A percentile compares a stretch with the other conserved stretches of the same genome.
Conservation (phyloP, 1,140 invertebrate species). For the Heliconius nattereri region DNA sequence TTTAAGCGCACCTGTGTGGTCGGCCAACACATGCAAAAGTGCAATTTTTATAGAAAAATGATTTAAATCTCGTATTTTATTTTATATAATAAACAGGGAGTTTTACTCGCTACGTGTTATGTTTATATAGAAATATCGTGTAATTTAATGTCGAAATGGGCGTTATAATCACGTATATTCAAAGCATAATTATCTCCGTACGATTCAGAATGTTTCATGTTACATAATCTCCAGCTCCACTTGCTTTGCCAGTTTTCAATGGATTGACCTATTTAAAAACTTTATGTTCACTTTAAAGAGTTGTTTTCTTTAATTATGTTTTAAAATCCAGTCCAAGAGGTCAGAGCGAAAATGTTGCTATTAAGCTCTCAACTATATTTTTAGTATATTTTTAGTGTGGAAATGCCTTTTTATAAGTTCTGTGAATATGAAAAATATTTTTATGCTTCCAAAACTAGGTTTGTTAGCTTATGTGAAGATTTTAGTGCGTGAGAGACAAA, state of each 20-base stretch:
- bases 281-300: constrained; percentile 28
- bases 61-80: not conserved
- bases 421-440: not conserved
- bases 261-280: constrained; percentile 36
- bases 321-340: constrained; percentile 28
- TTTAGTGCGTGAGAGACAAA: constrained; percentile 18
- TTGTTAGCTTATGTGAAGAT: constrained; percentile 10
- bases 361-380: constrained; percentile 15
- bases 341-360: constrained; percentile 28
- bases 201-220: constrained; percentile 30
- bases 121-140: constrained; percentile 32
- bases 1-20: constrained; percentile 40
- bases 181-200: constrained; percentile 25
- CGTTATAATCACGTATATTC: constrained; percentile 30
- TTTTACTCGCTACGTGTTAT: constrained; percentile 43
- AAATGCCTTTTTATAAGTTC: constrained; percentile 9
- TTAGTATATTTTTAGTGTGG: not conserved
- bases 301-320: constrained; percentile 27
- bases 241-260: constrained; percentile 25
- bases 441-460: constrained; percentile 16
- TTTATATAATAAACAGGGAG: not conserved
- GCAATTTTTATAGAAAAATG: constrained; percentile 53
- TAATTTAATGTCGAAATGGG: constrained; percentile 25
- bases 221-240: constrained; percentile 3
- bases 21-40: constrained; percentile 59